These are phyloP conservation scores for Drosophila ironensis DNA, from an alignment of 1,140 invertebrate genomes.

Conservation along the genomic window DNA sequence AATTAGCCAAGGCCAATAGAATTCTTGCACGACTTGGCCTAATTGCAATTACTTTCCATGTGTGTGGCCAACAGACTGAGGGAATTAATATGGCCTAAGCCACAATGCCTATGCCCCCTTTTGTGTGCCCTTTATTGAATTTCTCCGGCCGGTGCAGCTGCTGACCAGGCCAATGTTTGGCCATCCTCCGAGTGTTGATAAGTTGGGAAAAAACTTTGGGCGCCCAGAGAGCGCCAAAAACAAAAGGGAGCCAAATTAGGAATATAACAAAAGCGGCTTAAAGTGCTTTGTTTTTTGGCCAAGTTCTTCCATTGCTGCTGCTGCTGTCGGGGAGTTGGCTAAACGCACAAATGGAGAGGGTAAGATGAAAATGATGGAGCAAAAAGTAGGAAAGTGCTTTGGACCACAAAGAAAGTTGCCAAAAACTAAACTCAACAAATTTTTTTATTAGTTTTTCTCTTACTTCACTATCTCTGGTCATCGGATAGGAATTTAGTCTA, in stretches of 20 bases:
- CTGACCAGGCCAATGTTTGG: slow-evolving; percentile 33
- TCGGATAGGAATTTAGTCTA: too few species aligned
- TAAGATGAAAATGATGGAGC: too few species aligned
- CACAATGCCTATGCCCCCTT: neutral
- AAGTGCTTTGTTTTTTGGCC: slow-evolving; percentile 41
- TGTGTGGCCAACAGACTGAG: slow-evolving; percentile 16
- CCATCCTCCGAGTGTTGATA: slow-evolving; percentile 22
- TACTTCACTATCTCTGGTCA: too few species aligned
- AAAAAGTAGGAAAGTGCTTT: too few species aligned
- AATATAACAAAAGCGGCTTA: slow-evolving; percentile 56
- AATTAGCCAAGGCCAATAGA: slow-evolving; percentile 53
- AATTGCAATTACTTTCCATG: slow-evolving; percentile 61
- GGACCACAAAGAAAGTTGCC: too few species aligned
- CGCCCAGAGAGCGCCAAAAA: slow-evolving; percentile 5
- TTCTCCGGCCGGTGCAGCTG: slow-evolving; percentile 54
- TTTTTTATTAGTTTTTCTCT: too few species aligned
- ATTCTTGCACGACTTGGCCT: slow-evolving; percentile 24
- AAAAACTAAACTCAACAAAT: too few species aligned
- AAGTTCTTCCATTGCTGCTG: too few species aligned
- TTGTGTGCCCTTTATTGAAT: slow-evolving; percentile 65
- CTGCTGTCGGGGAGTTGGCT: neutral
- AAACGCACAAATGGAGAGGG: too few species aligned
- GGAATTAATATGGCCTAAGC: slow-evolving; percentile 55
- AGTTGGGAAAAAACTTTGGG: slow-evolving; percentile 31
- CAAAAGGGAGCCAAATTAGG: too few species aligned